Evolutionary conservation across 2,888 invertebrate species (phyloP).

Genomic region (Embidobia sp.): DNA sequence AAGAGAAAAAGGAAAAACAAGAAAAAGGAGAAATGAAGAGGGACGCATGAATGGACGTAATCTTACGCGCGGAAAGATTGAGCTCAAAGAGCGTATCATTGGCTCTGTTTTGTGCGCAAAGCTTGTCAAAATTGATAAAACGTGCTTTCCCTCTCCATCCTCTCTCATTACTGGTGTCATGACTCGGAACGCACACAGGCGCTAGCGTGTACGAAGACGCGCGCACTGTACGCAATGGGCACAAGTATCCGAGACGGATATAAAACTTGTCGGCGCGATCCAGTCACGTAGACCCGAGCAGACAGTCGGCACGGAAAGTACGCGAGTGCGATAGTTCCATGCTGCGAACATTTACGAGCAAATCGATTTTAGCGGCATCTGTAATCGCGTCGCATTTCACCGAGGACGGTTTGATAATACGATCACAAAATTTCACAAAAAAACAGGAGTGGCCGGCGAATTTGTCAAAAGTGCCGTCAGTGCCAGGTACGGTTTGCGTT

Average conservation of each 20-base stretch:
- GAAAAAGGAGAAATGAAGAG: neutral
- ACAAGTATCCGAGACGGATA: constrained; percentile 66
- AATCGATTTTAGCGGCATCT: neutral
- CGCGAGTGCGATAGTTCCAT: constrained; percentile 40
- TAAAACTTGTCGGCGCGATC: constrained; percentile 68
- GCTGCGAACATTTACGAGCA: neutral
- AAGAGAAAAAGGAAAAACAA: neutral
- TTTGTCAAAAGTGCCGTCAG: no score
- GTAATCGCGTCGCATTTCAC: no score
- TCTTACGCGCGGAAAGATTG: constrained; percentile 15
- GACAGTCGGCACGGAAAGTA: constrained; percentile 71
- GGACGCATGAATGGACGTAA: constrained; percentile 4
- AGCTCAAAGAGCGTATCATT: constrained; percentile 2
- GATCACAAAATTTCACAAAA: neutral
- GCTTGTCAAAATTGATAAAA: constrained; percentile 19
- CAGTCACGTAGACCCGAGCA: constrained; percentile 73
- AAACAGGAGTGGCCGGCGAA: no score
- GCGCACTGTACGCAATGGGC: constrained; percentile 17
- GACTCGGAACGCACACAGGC: neutral
- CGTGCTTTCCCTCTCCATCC: constrained; percentile 2
- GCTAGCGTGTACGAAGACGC: constrained; percentile 30
- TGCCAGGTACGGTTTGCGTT: no score
- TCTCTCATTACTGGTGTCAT: neutral
- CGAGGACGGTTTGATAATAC: no score
- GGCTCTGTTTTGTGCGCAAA: constrained; percentile 23